Evolutionary conservation across 2,888 invertebrate genomes (phyloP).

Genomic region (Pristionchus fissidentatus): DNA sequence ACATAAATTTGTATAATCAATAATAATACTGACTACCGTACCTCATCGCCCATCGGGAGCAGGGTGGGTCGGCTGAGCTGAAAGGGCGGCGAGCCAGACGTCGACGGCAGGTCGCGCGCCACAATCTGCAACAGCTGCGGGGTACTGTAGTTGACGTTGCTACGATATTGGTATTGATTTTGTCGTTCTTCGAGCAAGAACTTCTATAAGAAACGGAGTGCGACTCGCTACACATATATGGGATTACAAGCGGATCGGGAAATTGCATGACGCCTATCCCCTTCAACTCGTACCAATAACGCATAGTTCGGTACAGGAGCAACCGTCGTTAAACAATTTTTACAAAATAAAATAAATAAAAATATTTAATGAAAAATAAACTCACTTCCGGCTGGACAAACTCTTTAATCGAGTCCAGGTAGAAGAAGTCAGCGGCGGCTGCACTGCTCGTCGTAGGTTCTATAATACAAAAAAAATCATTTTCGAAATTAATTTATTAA

Average conservation of each 20-base stretch:
- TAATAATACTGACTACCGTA: not conserved
- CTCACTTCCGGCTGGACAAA: not conserved
- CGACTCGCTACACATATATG: too few species aligned
- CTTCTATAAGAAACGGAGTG: too few species aligned
- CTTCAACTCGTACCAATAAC: not conserved
- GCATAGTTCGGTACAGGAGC: too few species aligned
- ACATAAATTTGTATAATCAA: not conserved
- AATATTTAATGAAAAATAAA: not conserved
- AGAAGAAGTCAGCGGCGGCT: too few species aligned
- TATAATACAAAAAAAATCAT: not conserved
- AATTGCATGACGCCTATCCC: too few species aligned
- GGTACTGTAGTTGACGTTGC: too few species aligned
- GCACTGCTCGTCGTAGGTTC: not conserved
- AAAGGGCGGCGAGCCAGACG: not conserved
- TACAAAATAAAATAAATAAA: too few species aligned
- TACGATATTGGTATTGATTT: too few species aligned
- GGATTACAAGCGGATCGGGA: too few species aligned
- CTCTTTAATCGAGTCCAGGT: not conserved
- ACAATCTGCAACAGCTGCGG: not conserved
- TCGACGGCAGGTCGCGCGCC: not conserved
- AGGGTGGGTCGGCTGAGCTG: conserved; percentile 9
- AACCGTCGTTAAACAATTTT: too few species aligned
- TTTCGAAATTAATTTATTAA: too few species aligned
- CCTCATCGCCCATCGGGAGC: conserved; percentile 29
- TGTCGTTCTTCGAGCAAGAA: too few species aligned